phyloP scores from a whole-genome alignment of 2,797 vertebrate species.

The Hoplostethus mediterraneus region DNA sequence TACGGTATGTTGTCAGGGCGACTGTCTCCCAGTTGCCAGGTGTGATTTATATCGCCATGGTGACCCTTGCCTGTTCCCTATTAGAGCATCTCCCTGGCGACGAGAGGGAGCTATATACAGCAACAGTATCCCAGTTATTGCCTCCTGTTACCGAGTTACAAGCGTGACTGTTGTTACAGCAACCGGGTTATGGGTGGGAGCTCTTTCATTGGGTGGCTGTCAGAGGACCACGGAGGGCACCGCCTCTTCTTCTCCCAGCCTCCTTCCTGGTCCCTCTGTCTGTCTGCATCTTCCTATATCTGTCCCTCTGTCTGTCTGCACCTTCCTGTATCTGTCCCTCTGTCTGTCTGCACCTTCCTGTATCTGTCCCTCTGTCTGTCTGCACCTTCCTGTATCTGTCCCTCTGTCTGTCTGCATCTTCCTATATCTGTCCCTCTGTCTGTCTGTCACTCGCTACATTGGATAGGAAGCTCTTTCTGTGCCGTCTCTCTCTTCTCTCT shows the following conservation, averaged over 20 bases:
- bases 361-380: neutral
- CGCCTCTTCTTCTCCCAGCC: neutral
- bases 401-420: conserved; percentile 19
- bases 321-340: neutral
- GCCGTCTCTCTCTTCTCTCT: neutral
- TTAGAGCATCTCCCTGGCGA: conserved; percentile 68
- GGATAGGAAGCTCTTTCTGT: too few species aligned
- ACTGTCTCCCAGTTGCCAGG: conserved; percentile 79
- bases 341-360: conserved; percentile 12
- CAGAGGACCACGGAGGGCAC: neutral
- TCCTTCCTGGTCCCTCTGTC: neutral
- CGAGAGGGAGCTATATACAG: conserved; percentile 46
- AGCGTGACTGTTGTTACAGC: conserved; percentile 35
- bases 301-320: neutral
- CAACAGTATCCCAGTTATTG: conserved; percentile 52
- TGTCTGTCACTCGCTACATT: too few species aligned
- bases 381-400: neutral
- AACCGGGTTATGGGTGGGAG: conserved; percentile 6
- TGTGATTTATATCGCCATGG: conserved; percentile 81
- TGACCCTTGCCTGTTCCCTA: conserved; percentile 78
- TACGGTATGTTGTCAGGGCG: conserved; percentile 77
- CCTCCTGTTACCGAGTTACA: conserved; percentile 47
- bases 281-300: conserved; percentile 11
- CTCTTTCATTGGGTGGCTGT: neutral
- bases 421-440: neutral